Evolutionary conservation across 1,140 invertebrate genomes (phyloP), one percentile per base, ranked within the genome.

Genomic region (Oryctes rhinoceros): DNA sequence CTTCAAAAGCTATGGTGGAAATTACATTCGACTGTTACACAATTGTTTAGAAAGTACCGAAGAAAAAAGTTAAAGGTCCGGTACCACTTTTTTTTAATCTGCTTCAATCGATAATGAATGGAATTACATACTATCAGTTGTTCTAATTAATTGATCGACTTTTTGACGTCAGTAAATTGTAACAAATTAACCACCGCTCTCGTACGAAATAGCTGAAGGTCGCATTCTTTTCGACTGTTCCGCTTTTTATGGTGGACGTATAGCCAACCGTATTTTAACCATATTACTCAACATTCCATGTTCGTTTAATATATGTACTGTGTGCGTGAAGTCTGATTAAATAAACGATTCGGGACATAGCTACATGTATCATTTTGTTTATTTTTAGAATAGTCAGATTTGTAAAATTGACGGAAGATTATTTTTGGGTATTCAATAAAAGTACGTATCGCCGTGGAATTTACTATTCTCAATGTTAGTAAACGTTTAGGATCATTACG

Each of bases 121-220:
- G 24, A 71, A 30, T 13, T 71, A 37, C 24, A 4, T 71, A 71
- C 11, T 71, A 7, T 35, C 20, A 9, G 18, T 30, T 35, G 65
- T 13, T 35, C 65, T 71, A 30, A 71, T 71, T 71, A 71, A 71
- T 71, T 35, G 65, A 71, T 71, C 65, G 11, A 71, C 9, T 24
- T 35, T 13, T 71, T 71, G 24, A 71, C 65, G 65, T 71, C 65
- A 37, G 35, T 71, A 71, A 71, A 71, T 71, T 71, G 11, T 71
- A 4, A 15, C 10, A 71, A 67, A 71, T 35, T 71, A 71, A 9
- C 20, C 24, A 37, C 35, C 35, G 65, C 24, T 15, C 10, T 10
- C 24, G 18, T 20, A 24, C 65, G 24, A 24, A 11, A 24, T 30
- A 71, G 9, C 18, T 35, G 65, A 71, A 71, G 65, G 65, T 71